Percentiles rank a stretch among this genome's conserved stretches.
These are phyloP conservation scores for Drosophila atroscutellata DNA, from an alignment of 2,888 invertebrate species.

Conservation along the genomic window DNA sequence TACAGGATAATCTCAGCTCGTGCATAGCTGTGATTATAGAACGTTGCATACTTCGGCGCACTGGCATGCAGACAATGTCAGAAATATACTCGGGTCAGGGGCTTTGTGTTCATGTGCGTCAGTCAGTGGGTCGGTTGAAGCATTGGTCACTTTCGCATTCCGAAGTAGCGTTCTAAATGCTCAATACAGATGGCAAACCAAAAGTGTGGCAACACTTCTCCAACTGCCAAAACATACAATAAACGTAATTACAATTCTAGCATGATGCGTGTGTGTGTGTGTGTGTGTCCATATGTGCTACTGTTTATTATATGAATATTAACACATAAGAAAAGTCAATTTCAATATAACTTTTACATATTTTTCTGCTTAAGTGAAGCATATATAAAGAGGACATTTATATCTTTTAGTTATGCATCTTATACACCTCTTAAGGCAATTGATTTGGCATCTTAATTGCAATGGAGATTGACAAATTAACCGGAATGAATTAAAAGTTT, in stretches of 20 bases:
- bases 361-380: slow-evolving; percentile 3
- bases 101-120: slow-evolving; percentile 10
- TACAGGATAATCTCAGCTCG: slow-evolving; percentile 48
- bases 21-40: slow-evolving; percentile 60
- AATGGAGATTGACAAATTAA: background rate
- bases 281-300: background rate
- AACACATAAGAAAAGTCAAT: slow-evolving; percentile 47
- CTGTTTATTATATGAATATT: slow-evolving; percentile 1
- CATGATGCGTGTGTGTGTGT: slow-evolving; percentile 10
- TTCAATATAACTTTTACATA: slow-evolving; percentile 18
- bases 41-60: slow-evolving; percentile 58
- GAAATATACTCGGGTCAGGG: slow-evolving; percentile 37
- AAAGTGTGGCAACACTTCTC: slow-evolving; percentile 39
- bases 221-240: slow-evolving; percentile 53
- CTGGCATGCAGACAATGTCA: slow-evolving; percentile 64
- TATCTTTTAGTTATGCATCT: slow-evolving; percentile 4
- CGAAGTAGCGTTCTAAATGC: slow-evolving; percentile 13
- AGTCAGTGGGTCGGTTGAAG: slow-evolving; percentile 21
- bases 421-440: slow-evolving; percentile 28
- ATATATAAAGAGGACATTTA: slow-evolving; percentile 11
- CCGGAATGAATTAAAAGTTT: background rate
- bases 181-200: slow-evolving; percentile 28
- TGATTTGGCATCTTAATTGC: slow-evolving; percentile 6
- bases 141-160: slow-evolving; percentile 29
- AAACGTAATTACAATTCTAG: slow-evolving; percentile 70